Evolutionary conservation across 2,797 vertebrate genomes (phyloP), one percentile per base, ranked within the genome.

Genomic region (Danio jaintianensis): DNA sequence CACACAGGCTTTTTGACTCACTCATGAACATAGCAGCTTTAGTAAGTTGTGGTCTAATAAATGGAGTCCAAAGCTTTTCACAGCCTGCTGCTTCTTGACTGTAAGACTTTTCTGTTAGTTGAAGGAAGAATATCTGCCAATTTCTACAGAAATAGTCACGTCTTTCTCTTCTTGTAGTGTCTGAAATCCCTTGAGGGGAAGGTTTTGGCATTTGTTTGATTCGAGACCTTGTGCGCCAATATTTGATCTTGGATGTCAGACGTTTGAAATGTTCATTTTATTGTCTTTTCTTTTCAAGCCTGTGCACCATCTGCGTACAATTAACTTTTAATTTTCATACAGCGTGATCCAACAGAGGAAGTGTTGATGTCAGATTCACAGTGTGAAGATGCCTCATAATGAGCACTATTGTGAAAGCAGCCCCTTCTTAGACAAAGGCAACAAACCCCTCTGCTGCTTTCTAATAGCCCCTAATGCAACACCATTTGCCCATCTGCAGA

Each of bases 311-410:
- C 91, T 94, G 91, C 82, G 86, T 86, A 88, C 89, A 91, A 91
- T 93, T 92, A 91, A 83, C 88, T 87, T 88, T 84, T 80, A 67
- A 84, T 87, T 86, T 85, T 88, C 86, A 91, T 91, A 90, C 89
- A 90, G 81, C 83, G 80, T 78, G 45, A 63, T 90, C 90, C 91
- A 93, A 92, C 87, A 92, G 89, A 92, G 92, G 91, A 93, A 93
- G 90, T 91, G 84, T 88, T 91, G 91, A 88, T 91, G 81, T 86
- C 85, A 86, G 52, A 76, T 84, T 85, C 87, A 55, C 89, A 90
- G 90, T 86, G 11, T 87, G 89, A 85, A 81, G 38, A 85, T 71
- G 43, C 83, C 67, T 80, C 83, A 83, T 82, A 87, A 88, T 85
- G 78, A 81, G 75, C 67, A 58, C 64, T 81, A 87, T 88, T 89